These are phyloP conservation scores for Acanthurus tractus DNA, from an alignment of 2,797 vertebrate species.

Conservation along the genomic window DNA sequence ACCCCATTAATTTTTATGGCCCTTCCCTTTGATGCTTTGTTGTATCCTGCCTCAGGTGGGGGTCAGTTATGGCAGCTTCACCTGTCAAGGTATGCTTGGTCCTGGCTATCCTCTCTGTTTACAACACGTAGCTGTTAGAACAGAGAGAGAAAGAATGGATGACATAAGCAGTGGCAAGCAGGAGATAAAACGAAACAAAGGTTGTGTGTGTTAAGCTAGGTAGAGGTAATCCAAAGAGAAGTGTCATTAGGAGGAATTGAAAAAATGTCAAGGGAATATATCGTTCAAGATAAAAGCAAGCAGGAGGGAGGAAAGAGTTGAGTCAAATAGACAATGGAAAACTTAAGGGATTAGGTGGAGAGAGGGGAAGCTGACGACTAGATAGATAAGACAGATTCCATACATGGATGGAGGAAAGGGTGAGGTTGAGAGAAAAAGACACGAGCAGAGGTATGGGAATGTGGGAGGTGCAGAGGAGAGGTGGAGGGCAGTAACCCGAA, in stretches of 20 bases:
- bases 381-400: conserved; percentile 34
- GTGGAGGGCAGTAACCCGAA: conserved; percentile 63
- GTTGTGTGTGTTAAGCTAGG: conserved; percentile 1
- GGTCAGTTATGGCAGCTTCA: conserved; percentile 21
- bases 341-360: conserved; percentile 4
- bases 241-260: neutral
- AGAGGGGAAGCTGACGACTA: conserved; percentile 20
- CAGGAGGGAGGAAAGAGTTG: neutral
- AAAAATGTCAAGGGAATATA: neutral
- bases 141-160: neutral
- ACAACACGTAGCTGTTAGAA: conserved; percentile 17
- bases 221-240: conserved; percentile 1
- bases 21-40: conserved; percentile 34
- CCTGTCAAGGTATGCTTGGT: conserved; percentile 17
- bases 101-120: conserved; percentile 33
- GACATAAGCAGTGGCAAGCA: neutral
- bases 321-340: conserved; percentile 9
- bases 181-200: conserved; percentile 1
- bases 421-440: conserved; percentile 48
- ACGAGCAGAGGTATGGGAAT: conserved; percentile 59
- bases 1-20: conserved; percentile 26
- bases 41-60: conserved; percentile 32
- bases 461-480: conserved; percentile 53
- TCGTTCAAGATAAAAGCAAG: conserved; percentile 25
- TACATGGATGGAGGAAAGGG: conserved; percentile 48